Conservation (phyloP, 2,113 vertebrate genomes). For the Ictalurus furcatus region DNA sequence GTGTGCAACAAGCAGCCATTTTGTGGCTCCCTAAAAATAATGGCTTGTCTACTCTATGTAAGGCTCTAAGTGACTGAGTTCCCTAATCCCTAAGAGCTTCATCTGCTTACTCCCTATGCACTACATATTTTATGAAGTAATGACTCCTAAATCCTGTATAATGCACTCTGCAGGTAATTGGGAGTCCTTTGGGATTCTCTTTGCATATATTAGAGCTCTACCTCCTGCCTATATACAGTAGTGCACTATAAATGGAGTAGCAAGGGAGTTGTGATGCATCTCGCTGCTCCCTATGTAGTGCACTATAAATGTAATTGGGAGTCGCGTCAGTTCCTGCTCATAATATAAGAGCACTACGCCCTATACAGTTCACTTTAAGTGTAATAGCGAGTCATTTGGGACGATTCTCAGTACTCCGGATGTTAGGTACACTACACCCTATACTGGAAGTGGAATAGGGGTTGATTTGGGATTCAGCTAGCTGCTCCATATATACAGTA, state of each 20-base stretch:
- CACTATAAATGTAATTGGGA: background rate
- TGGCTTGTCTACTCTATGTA: background rate
- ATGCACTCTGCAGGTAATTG: background rate
- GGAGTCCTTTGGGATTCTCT: background rate
- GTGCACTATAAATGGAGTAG: background rate
- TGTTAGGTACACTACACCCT: background rate
- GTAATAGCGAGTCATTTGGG: background rate
- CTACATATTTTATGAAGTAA: background rate
- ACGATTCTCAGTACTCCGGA: background rate
- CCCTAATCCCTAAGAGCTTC: background rate
- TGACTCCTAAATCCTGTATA: background rate
- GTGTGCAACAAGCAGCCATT: background rate
- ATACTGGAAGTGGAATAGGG: background rate
- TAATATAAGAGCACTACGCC: background rate
- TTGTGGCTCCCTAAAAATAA: constrained; percentile 2
- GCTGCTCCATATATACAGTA: background rate
- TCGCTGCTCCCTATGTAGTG: background rate
- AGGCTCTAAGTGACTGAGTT: background rate
- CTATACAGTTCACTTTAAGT: background rate
- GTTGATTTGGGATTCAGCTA: background rate
- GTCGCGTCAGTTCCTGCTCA: background rate
- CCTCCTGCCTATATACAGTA: background rate
- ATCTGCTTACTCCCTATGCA: background rate
- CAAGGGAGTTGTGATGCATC: background rate
- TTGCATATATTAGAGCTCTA: background rate